Conservation (phyloP, 1,140 invertebrate species). For the Drosophila virilis region DNA sequence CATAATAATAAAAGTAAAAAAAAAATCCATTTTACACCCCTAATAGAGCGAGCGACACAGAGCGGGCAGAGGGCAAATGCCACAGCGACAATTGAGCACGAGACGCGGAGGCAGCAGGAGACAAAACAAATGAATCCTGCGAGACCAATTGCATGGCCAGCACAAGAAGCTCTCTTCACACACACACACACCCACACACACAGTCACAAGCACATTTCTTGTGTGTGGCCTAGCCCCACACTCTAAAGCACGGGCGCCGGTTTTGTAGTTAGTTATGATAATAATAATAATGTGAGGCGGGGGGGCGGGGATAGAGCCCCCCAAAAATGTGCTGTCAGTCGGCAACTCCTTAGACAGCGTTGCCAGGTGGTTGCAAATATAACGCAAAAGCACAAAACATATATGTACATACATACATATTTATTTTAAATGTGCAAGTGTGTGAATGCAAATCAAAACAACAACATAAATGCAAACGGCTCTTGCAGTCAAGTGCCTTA, state of each 20-base stretch:
- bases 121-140: slow-evolving; percentile 81
- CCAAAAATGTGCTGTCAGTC: slow-evolving; percentile 7
- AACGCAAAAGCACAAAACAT: slow-evolving; percentile 3
- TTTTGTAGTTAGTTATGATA: slow-evolving; percentile 72
- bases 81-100: slow-evolving; percentile 43
- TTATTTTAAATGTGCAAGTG: slow-evolving; percentile 14
- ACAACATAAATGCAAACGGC: slow-evolving; percentile 36
- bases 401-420: too few species aligned
- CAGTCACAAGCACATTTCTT: background rate
- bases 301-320: background rate
- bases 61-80: slow-evolving; percentile 49
- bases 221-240: slow-evolving; percentile 16
- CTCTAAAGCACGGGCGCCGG: background rate
- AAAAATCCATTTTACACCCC: slow-evolving; percentile 83
- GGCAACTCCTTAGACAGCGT: slow-evolving; percentile 34
- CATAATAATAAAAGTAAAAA: slow-evolving; percentile 84
- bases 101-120: slow-evolving; percentile 16
- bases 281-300: slow-evolving; percentile 62
- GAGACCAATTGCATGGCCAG: slow-evolving; percentile 76
- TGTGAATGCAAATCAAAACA: slow-evolving; percentile 49
- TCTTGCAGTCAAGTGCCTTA: slow-evolving; percentile 12
- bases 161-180: slow-evolving; percentile 39
- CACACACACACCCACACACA: slow-evolving; percentile 13
- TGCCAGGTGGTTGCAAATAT: slow-evolving; percentile 49
- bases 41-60: slow-evolving; percentile 60